Evolutionary conservation across 1,140 invertebrate genomes (phyloP).

Genomic region (Meloidogyne exigua): DNA sequence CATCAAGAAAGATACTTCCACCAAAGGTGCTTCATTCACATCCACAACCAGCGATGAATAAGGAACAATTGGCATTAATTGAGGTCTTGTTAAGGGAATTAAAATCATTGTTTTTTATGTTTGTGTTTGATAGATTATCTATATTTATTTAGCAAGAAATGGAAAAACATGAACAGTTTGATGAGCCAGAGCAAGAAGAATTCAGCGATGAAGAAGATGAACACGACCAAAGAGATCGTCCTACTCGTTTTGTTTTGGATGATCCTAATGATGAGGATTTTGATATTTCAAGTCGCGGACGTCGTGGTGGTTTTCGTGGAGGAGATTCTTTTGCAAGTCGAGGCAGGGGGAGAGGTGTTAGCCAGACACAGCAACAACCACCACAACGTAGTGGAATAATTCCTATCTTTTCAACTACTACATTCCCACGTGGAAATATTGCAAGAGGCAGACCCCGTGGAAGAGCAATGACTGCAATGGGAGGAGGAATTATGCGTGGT

Average conservation of each 20-base stretch:
- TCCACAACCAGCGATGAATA: constrained; percentile 33
- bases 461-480: constrained; percentile 11
- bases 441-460: constrained; percentile 19
- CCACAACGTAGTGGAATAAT: not conserved
- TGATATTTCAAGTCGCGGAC: constrained; percentile 16
- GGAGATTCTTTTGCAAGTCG: not conserved
- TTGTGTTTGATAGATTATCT: not conserved
- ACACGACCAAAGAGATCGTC: not conserved
- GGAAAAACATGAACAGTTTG: constrained; percentile 36
- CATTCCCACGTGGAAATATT: not conserved
- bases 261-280: constrained; percentile 25
- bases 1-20: not conserved
- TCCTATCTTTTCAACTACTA: not conserved
- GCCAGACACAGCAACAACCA: not conserved
- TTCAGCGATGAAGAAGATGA: constrained; percentile 33
- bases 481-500: constrained; percentile 19
- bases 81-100: constrained; percentile 28
- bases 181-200: constrained; percentile 18
- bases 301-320: constrained; percentile 15
- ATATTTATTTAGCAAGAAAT: constrained; percentile 32
- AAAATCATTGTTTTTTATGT: not conserved
- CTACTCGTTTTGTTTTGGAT: constrained; percentile 10
- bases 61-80: constrained; percentile 44
- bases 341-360: not conserved
- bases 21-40: not conserved